Base-by-base conservation (phyloP, 2,113 vertebrate genomes). In the Cariama cristata region DNA sequence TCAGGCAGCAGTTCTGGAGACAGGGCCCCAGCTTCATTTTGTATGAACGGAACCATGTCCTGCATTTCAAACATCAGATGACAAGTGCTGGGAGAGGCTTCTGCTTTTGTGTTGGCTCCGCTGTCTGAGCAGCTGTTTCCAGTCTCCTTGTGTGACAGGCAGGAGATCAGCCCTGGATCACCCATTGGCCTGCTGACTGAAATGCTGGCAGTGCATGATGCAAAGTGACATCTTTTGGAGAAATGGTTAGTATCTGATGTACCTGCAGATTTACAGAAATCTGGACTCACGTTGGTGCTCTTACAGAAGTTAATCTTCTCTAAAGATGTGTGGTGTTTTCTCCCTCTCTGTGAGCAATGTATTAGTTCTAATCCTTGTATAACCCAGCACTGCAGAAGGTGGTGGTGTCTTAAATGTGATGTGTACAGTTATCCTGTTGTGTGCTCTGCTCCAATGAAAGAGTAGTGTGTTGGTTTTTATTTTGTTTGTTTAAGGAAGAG, bases 401-500 rank as follows among this genome's bases (percentile, higher is more conserved):
- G 8, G 6, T 53, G 26, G 26, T 17, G 11, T 79, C 27, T 53
- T 62, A 30, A 24, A 35, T 18, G 2, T 20, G 11, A 58, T 28
- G 5, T 38, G 12, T 47, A 10, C 9, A 6, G 15, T 59, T 79
- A 30, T 8, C 35, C 40, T 28, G 14, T 52, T 52, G 22, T 7
- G 9, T 35, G 9, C 15, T 80, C 40, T 64, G 19, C 19, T 89
- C 42, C 53, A 24, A 26, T n/a, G 58, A 73, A 59, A 76, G 18
- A 3, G 2, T 53, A 12, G 0, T n/a, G 2, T 12, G 8, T 1
- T 23, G 18, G 14, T 32, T 35, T 79, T 71, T 5, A 5, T 17
- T 88, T 77, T 42, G 6, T 35, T 66, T 81, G 26, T 47, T 45
- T 68, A 90, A 45, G 12, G 66, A 53, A 38, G 26, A 44, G 33